Percentiles rank a stretch among this genome's conserved stretches.
Evolutionary conservation across 2,888 invertebrate genomes (phyloP).

Genomic region (Noctua janthina): DNA sequence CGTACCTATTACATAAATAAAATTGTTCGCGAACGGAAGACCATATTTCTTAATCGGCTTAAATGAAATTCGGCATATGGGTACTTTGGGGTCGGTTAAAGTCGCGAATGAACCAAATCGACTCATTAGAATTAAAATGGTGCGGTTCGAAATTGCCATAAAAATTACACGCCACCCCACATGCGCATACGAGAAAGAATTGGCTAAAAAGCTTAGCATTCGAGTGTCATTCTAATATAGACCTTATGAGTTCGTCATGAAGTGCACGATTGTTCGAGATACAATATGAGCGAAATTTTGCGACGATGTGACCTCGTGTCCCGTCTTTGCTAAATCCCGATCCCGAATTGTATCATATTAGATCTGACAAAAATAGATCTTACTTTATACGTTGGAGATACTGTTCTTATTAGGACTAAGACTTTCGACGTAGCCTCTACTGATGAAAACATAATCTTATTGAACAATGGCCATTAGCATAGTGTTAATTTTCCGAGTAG

Average conservation of each 20-base stretch:
- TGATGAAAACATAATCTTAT: conserved; percentile 40
- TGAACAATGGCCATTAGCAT: conserved; percentile 15
- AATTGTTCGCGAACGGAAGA: conserved; percentile 43
- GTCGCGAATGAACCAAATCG: conserved; percentile 52
- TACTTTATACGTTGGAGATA: conserved; percentile 35
- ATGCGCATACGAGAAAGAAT: conserved; percentile 43
- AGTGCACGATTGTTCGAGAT: conserved; percentile 46
- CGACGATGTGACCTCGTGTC: conserved; percentile 49
- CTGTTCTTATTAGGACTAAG: conserved; percentile 40
- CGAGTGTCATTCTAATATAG: conserved; percentile 49
- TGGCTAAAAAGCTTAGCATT: conserved; percentile 36
- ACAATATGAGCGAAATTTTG: conserved; percentile 53
- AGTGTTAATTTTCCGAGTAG: conserved; percentile 11
- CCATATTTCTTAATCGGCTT: conserved; percentile 61
- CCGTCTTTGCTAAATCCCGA: conserved; percentile 64
- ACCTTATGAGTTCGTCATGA: conserved; percentile 41
- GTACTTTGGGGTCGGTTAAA: conserved; percentile 53
- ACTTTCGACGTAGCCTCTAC: conserved; percentile 2
- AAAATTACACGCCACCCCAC: conserved; percentile 49
- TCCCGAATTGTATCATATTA: conserved; percentile 64
- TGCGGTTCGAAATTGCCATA: conserved; percentile 50
- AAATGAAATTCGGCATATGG: conserved; percentile 52
- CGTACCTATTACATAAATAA: conserved; percentile 18
- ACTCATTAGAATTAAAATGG: conserved; percentile 62
- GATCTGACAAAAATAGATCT: conserved; percentile 61